Conservation (phyloP, 2,797 vertebrate species). For the Microtus obscurus region DNA sequence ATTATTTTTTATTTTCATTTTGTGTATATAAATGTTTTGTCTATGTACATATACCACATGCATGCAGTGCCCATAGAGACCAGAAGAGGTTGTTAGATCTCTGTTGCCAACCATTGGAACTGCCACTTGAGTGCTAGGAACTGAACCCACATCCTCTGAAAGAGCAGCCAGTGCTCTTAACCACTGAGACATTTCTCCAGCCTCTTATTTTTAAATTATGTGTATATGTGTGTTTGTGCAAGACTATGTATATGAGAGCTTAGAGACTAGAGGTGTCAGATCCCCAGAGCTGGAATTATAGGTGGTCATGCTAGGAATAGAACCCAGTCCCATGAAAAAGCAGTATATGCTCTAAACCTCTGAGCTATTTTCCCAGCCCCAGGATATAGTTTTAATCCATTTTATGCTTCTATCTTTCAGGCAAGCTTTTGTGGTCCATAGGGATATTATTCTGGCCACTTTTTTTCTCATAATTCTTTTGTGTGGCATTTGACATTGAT, state of each 20-base stretch:
- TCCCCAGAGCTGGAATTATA: background rate
- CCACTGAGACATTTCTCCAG: background rate
- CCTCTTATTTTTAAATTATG: background rate
- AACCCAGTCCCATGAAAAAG: background rate
- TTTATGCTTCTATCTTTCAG: constrained; percentile 27
- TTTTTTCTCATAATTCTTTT: constrained; percentile 15
- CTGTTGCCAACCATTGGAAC: background rate
- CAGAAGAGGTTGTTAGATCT: background rate
- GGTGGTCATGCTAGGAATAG: background rate
- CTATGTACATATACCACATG: background rate
- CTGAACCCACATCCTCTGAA: background rate
- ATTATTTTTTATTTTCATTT: background rate
- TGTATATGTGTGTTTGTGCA: background rate
- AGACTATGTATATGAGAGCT: background rate
- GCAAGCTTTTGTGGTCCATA: background rate
- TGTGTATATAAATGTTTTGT: background rate
- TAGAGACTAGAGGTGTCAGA: background rate
- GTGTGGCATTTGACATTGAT: background rate
- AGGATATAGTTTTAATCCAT: constrained; percentile 42
- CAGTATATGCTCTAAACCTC: background rate
- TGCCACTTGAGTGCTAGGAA: background rate
- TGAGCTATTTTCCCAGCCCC: background rate
- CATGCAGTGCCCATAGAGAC: background rate
- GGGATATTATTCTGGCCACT: background rate
- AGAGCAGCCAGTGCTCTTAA: background rate